Percentiles rank a stretch among this genome's conserved stretches.
Evolutionary conservation across 30 jellyfish, hydroid and myxozoan genomes (phyloP).

Genomic region (Mastigias papua): DNA sequence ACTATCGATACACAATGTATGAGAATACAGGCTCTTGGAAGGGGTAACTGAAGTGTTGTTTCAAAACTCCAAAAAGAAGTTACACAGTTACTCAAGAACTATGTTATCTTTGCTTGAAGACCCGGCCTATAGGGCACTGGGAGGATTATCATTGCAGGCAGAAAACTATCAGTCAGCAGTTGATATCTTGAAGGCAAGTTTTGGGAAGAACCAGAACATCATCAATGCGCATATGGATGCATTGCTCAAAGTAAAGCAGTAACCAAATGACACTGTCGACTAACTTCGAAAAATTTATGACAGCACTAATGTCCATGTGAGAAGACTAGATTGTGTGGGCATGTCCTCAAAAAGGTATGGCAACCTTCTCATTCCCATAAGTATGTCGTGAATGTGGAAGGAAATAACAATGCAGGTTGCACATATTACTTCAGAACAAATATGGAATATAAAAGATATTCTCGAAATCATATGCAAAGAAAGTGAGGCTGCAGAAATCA

Average conservation of each 20-base stretch:
- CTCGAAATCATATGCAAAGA: slow-evolving; percentile 20
- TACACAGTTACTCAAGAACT: too few relatives aligned
- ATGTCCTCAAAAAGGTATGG: slow-evolving; percentile 50
- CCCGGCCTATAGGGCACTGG: neutral
- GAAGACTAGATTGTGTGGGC: slow-evolving; percentile 38
- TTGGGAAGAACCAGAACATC: slow-evolving; percentile 1
- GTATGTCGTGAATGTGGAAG: slow-evolving; percentile 29
- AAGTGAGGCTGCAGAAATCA: slow-evolving; percentile 25
- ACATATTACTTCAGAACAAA: slow-evolving; percentile 32
- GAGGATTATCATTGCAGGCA: neutral
- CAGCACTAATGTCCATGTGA: slow-evolving; percentile 24
- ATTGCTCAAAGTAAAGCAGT: neutral
- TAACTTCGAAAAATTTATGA: slow-evolving; percentile 1
- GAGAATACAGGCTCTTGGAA: too few relatives aligned
- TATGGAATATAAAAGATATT: slow-evolving; percentile 37
- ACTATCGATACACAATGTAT: too few relatives aligned
- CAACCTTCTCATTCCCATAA: slow-evolving; percentile 9
- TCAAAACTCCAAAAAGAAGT: too few relatives aligned
- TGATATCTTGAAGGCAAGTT: neutral
- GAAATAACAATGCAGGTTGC: slow-evolving; percentile 51
- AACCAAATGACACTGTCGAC: neutral
- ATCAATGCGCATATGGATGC: neutral
- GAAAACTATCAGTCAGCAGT: neutral
- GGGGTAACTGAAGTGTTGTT: too few relatives aligned
- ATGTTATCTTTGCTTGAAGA: too few relatives aligned